Evolutionary conservation across 2,888 invertebrate species (phyloP), one percentile per base, ranked within the genome.

Genomic region (Daptonema setosum): DNA sequence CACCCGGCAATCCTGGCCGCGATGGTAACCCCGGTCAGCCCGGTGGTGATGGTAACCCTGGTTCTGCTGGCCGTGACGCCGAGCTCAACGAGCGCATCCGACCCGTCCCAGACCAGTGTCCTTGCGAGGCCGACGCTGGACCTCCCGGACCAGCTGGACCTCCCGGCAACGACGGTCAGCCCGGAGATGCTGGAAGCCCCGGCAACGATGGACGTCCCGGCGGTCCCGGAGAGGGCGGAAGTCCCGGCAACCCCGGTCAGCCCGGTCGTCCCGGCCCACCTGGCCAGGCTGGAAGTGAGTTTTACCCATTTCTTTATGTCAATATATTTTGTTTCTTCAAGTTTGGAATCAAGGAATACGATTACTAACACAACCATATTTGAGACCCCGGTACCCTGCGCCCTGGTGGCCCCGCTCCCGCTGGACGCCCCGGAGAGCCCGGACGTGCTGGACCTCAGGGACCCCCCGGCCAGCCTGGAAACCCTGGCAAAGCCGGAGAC

Each of bases 81-180:
- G 17, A 48, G 48, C 48, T 11, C 41, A 41, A 41, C 41, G 11
- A 8, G 11, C n/a, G 28, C 2, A n/a, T 17, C 20, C 68, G 11
- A 14, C 41, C 68, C 30, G 65, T 68, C 22, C 68, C 68, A 30
- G 67, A 67, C 47, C 68, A 68, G 56, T 68, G 68, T 56, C 63
- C 67, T 55, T 65, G 65, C 56, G 61, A 61, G 47, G 61, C 64
- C 11, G 63, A 65, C 29, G 64, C 65, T 71, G 85, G 85, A 25
- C 84, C 85, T 68, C 81, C 20, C 22, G 48, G 48, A 48, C 48
- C 48, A 8, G 48, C 48, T 22, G 48, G 48, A 11, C 17, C 17
- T 8, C 48, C 20, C 17, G 48, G 48, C 11, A 22, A 48, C 48
- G 48, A 22, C 48, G 48, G 48, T 5, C 48, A 14, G 8, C 48